These are phyloP conservation scores for Saimiri boliviensis DNA, from an alignment of 2,113 vertebrate species.

Conservation along the genomic window DNA sequence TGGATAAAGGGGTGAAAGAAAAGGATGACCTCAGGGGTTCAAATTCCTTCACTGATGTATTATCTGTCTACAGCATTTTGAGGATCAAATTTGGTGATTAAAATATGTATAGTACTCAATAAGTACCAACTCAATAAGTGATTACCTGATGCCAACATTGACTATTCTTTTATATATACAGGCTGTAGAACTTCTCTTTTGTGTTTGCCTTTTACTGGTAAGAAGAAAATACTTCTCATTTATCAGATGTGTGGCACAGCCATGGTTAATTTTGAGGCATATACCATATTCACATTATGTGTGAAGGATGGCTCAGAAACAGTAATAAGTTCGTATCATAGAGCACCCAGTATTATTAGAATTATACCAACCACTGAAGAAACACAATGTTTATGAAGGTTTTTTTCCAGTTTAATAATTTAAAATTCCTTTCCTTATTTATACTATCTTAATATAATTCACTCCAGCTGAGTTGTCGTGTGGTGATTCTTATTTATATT, in stretches of 20 bases:
- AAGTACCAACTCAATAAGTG: background rate
- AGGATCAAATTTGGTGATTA: background rate
- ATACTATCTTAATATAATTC: background rate
- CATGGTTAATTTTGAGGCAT: background rate
- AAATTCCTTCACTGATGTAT: background rate
- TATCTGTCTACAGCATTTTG: background rate
- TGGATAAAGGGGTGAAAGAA: background rate
- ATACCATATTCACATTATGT: background rate
- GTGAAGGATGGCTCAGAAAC: background rate
- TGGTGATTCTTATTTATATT: slow-evolving; percentile 34
- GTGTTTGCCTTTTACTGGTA: background rate
- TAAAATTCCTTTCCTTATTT: slow-evolving; percentile 3
- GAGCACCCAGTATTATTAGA: background rate
- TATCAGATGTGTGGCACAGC: background rate
- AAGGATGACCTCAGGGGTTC: background rate
- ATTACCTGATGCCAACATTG: background rate
- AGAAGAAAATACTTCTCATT: background rate
- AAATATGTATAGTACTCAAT: background rate
- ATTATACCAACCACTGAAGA: background rate
- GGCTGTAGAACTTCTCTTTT: background rate
- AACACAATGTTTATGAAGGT: background rate
- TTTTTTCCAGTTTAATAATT: background rate
- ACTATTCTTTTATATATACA: background rate
- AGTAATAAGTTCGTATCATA: background rate
- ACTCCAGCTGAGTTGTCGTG: background rate